Percentiles rank a stretch among this genome's conserved stretches.
phyloP scores from a whole-genome alignment of 2,888 invertebrate genomes.

The Onthophagus sagittarius region DNA sequence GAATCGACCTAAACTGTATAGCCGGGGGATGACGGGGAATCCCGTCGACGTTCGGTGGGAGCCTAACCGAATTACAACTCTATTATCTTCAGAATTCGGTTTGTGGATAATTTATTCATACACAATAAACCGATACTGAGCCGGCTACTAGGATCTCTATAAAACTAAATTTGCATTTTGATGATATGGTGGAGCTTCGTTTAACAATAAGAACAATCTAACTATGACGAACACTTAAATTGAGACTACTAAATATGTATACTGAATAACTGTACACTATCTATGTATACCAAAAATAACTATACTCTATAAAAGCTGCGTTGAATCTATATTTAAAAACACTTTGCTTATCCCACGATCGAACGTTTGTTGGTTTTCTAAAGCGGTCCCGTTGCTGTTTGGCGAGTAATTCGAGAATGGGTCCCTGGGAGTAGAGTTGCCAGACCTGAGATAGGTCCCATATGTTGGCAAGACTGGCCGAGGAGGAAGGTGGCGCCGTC shows the following conservation, averaged over 20 bases:
- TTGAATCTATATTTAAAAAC: neutral
- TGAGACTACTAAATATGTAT: neutral
- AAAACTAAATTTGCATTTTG: constrained; percentile 4
- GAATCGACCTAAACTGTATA: constrained; percentile 20
- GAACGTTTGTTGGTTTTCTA: neutral
- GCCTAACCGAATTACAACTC: constrained; percentile 42
- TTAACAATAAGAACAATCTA: neutral
- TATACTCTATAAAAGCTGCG: neutral
- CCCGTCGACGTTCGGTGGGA: neutral
- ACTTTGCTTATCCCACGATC: neutral
- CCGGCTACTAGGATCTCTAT: neutral
- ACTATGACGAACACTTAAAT: neutral
- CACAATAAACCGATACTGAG: constrained; percentile 10
- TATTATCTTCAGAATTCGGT: constrained; percentile 35
- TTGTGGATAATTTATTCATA: constrained; percentile 4
- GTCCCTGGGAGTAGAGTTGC: neutral
- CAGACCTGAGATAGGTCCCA: neutral
- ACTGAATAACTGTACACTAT: neutral
- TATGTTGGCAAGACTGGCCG: neutral
- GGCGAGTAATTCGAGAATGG: neutral
- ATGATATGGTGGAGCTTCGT: neutral
- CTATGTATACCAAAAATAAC: neutral
- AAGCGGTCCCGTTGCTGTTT: neutral
- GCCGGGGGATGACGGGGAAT: constrained; percentile 28
- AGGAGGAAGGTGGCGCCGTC: neutral